Conservation (phyloP, 1,140 invertebrate genomes). For the Ceratina calcarata region DNA sequence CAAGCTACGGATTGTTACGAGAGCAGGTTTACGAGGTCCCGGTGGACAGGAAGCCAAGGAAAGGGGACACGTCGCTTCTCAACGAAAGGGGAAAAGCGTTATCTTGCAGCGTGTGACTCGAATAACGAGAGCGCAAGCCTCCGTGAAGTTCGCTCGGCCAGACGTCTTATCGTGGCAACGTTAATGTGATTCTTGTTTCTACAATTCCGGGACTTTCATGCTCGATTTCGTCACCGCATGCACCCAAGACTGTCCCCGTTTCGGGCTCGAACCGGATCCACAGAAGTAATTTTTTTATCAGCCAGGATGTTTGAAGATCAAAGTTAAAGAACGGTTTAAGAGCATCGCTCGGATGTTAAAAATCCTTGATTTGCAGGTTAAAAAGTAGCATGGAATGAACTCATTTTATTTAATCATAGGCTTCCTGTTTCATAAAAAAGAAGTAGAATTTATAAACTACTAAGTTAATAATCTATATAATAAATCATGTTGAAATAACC, state of each 20-base stretch:
- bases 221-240: constrained; percentile 13
- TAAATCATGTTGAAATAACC: no score
- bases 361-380: no score
- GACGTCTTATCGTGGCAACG: constrained; percentile 60
- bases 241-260: not conserved
- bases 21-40: constrained; percentile 70
- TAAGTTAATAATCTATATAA: no score
- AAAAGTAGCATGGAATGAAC: no score
- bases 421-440: no score
- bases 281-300: constrained; percentile 15
- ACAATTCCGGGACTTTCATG: constrained; percentile 37
- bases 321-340: not conserved
- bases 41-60: constrained; percentile 63
- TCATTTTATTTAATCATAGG: no score
- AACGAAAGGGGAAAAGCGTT: constrained; percentile 62
- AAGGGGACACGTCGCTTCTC: constrained; percentile 61
- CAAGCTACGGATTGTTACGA: constrained; percentile 66
- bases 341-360: no score
- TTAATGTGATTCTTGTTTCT: constrained; percentile 62
- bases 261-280: not conserved
- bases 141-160: constrained; percentile 48
- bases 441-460: no score
- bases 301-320: not conserved
- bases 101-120: constrained; percentile 69
- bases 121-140: constrained; percentile 66